These are phyloP conservation scores for Tachina fera DNA, from an alignment of 2,888 invertebrate species.

Conservation along the genomic window DNA sequence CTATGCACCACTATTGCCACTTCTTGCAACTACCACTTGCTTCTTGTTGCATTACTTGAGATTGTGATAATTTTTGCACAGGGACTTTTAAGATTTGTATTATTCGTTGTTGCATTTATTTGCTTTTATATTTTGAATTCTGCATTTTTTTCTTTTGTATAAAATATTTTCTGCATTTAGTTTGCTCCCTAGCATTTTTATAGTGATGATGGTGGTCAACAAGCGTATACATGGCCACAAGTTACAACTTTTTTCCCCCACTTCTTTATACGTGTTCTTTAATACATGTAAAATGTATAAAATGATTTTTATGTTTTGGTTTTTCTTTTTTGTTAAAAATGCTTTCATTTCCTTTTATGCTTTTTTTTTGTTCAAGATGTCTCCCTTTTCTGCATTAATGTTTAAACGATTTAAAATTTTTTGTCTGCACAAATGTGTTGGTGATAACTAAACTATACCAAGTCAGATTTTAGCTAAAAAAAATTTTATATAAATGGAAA, in stretches of 20 bases:
- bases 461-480: neutral
- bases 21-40: slow-evolving; percentile 16
- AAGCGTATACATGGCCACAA: slow-evolving; percentile 41
- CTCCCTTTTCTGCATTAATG: neutral
- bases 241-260: slow-evolving; percentile 32
- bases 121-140: slow-evolving; percentile 24
- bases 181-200: slow-evolving; percentile 48
- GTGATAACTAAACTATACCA: no score
- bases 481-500: no score
- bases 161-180: slow-evolving; percentile 53
- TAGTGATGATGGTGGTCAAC: slow-evolving; percentile 45
- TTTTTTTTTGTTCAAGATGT: neutral
- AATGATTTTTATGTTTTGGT: slow-evolving; percentile 32
- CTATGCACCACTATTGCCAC: slow-evolving; percentile 26
- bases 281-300: slow-evolving; percentile 48
- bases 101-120: slow-evolving; percentile 51
- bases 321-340: slow-evolving; percentile 16
- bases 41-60: slow-evolving; percentile 48
- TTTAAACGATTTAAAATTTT: slow-evolving; percentile 24
- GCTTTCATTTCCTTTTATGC: neutral
- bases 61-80: slow-evolving; percentile 62
- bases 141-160: neutral
- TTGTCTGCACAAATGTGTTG: neutral
- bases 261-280: slow-evolving; percentile 25
- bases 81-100: slow-evolving; percentile 60